Percentiles rank a stretch among this genome's conserved stretches.
Evolutionary conservation across 2,113 vertebrate species (phyloP).

Genomic region (Pleuronectes platessa): DNA sequence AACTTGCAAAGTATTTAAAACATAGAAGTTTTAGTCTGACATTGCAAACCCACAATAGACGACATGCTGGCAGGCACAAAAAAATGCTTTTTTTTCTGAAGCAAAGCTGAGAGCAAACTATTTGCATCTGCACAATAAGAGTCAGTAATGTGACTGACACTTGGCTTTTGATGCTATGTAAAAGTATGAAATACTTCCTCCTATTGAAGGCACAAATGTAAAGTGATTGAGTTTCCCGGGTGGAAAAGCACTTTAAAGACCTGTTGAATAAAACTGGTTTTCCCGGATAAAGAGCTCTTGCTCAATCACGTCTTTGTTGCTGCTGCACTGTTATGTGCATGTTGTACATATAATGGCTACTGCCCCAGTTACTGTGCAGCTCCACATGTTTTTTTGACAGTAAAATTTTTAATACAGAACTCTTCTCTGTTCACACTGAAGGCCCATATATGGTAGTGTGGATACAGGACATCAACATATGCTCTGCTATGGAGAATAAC

Average conservation of each 20-base stretch:
- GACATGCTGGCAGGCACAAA: too few relatives aligned
- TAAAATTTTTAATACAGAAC: background rate
- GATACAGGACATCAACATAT: background rate
- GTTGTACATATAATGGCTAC: background rate
- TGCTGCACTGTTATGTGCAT: slow-evolving; percentile 2
- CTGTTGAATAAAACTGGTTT: background rate
- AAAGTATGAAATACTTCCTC: background rate
- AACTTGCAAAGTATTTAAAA: too few relatives aligned
- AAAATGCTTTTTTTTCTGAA: background rate
- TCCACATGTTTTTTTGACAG: background rate
- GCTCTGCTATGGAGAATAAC: background rate
- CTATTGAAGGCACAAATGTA: slow-evolving; percentile 8
- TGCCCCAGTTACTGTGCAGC: background rate
- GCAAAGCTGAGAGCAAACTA: background rate
- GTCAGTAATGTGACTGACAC: background rate
- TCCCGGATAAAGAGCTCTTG: background rate
- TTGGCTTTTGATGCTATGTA: slow-evolving; percentile 8
- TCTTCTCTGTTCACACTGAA: background rate
- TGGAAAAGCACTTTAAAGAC: background rate
- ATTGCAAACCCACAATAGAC: too few relatives aligned
- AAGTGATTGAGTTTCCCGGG: background rate
- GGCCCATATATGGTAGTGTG: too few relatives aligned
- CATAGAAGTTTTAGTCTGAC: too few relatives aligned
- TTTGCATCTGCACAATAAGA: background rate
- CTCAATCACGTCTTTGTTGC: background rate